A percentile compares a stretch with the other conserved stretches of the same genome.
These are phyloP conservation scores for Morus bassanus DNA, from an alignment of 2,797 vertebrate genomes.

Conservation along the genomic window DNA sequence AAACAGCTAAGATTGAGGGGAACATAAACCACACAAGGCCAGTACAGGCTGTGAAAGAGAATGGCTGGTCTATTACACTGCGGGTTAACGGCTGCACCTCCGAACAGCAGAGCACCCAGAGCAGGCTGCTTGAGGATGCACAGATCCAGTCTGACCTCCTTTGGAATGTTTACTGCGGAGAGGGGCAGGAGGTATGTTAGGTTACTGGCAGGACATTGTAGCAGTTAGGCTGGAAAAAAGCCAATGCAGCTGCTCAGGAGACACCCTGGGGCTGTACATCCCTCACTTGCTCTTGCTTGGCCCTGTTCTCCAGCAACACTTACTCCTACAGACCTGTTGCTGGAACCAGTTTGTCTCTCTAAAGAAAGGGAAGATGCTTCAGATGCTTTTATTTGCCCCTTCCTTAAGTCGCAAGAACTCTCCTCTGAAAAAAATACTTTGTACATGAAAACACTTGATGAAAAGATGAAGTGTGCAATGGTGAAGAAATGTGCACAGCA, in stretches of 20 bases:
- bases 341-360: background rate
- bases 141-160: background rate
- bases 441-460: background rate
- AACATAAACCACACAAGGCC: background rate
- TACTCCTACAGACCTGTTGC: background rate
- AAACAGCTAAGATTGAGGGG: background rate
- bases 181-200: background rate
- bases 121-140: background rate
- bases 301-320: background rate
- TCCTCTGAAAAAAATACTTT: background rate
- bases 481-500: background rate
- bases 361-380: background rate
- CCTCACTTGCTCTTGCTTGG: background rate
- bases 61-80: accelerated
- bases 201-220: background rate
- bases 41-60: background rate
- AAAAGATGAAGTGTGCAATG: background rate
- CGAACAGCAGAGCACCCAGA: background rate
- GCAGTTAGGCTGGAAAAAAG: background rate
- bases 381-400: background rate
- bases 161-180: background rate
- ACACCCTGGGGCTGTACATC: background rate
- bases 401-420: background rate
- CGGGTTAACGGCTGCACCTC: background rate
- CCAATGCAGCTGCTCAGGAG: background rate